phyloP scores from a whole-genome alignment of 2,888 invertebrate genomes.

The Nowickia ferox region DNA sequence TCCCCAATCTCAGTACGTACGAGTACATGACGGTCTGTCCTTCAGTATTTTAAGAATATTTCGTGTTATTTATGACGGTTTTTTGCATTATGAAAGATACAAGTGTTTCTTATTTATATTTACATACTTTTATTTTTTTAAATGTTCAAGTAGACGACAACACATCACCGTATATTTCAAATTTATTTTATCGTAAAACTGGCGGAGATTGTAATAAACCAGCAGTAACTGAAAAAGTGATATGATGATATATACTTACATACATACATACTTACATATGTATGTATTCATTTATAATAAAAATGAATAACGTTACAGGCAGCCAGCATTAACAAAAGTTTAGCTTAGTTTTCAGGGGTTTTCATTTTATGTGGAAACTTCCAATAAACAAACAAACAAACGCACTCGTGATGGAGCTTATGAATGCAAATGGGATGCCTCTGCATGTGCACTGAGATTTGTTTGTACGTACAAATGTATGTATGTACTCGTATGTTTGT shows the following conservation, averaged over 20 bases:
- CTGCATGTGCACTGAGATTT: neutral
- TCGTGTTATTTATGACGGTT: constrained; percentile 72
- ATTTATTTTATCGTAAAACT: constrained; percentile 70
- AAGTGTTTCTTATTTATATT: constrained; percentile 71
- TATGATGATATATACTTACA: neutral
- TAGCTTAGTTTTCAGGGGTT: constrained; percentile 57
- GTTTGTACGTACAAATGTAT: constrained; percentile 15
- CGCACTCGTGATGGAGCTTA: neutral
- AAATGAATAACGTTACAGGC: constrained; percentile 56
- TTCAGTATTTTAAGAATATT: constrained; percentile 66
- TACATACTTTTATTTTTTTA: constrained; percentile 11
- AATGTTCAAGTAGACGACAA: constrained; percentile 64
- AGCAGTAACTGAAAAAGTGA: constrained; percentile 28
- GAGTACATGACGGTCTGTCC: neutral
- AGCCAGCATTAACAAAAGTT: constrained; percentile 57
- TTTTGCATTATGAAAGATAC: constrained; percentile 72
- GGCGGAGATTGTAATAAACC: constrained; percentile 67
- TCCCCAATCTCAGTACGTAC: neutral
- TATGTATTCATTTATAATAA: constrained; percentile 26
- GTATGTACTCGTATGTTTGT: neutral
- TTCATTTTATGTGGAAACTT: constrained; percentile 21
- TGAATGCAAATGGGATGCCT: neutral
- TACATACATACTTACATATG: neutral
- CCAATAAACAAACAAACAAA: neutral
- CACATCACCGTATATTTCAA: constrained; percentile 58